These are phyloP conservation scores for Chloroclystis v-ata DNA, from an alignment of 2,888 invertebrate species.

Conservation along the genomic window DNA sequence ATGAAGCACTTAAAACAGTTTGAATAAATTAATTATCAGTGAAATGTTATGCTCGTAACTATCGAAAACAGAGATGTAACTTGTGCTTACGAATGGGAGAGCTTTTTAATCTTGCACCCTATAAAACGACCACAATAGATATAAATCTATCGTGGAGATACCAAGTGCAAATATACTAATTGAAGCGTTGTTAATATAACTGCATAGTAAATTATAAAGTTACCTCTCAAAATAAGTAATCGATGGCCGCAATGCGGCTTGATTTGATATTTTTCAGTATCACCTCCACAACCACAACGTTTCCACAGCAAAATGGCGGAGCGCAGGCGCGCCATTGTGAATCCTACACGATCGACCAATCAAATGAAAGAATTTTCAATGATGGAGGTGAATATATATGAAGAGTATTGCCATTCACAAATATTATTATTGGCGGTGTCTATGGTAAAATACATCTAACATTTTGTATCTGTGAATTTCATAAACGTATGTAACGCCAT, in stretches of 20 bases:
- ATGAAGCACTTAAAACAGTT: too few species aligned
- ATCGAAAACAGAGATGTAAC: conserved; percentile 63
- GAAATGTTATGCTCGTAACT: conserved; percentile 72
- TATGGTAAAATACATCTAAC: too few species aligned
- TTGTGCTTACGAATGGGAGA: conserved; percentile 75
- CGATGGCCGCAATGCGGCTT: conserved; percentile 65
- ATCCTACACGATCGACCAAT: conserved; percentile 51
- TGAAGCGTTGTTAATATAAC: conserved; percentile 1
- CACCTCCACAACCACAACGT: conserved; percentile 23
- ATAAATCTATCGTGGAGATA: conserved; percentile 78
- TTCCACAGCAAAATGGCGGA: conserved; percentile 62
- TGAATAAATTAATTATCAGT: too few species aligned
- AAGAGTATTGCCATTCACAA: conserved; percentile 49
- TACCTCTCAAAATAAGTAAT: conserved; percentile 44
- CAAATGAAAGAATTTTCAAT: conserved; percentile 54
- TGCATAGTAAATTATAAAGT: conserved; percentile 24
- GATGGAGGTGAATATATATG: conserved; percentile 58
- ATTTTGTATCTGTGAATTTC: background rate
- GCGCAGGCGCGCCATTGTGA: conserved; percentile 37
- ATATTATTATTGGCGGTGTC: background rate
- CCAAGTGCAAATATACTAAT: conserved; percentile 70
- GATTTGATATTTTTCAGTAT: conserved; percentile 39
- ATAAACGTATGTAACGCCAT: conserved; percentile 26
- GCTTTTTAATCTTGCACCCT: conserved; percentile 75
- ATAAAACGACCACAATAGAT: conserved; percentile 78